These are phyloP conservation scores for Operophtera brumata DNA, from an alignment of 2,888 invertebrate species.

Conservation along the genomic window DNA sequence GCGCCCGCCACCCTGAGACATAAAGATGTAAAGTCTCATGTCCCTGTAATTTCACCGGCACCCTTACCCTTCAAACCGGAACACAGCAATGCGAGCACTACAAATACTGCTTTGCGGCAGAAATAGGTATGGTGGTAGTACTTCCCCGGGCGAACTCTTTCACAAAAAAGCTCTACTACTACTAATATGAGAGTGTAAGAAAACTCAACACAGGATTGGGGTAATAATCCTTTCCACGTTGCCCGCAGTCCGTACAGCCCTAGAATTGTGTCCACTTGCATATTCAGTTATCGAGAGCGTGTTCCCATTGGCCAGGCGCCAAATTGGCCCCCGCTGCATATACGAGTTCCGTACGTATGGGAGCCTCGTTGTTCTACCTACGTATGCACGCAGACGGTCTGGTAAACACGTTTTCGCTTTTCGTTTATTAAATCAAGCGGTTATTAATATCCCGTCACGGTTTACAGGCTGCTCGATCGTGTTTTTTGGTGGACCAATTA, in stretches of 20 bases:
- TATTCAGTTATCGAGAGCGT: constrained; percentile 68
- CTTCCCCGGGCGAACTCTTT: too few relatives aligned
- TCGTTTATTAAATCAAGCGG: constrained; percentile 16
- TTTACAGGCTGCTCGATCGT: background rate
- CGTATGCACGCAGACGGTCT: constrained; percentile 24
- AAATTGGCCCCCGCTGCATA: constrained; percentile 57
- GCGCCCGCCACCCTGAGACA: too few relatives aligned
- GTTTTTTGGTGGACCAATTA: background rate
- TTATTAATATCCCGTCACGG: constrained; percentile 13
- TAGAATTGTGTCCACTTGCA: constrained; percentile 57
- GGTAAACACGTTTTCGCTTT: constrained; percentile 36
- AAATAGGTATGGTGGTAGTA: too few relatives aligned
- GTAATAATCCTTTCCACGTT: constrained; percentile 17
- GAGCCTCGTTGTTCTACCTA: constrained; percentile 48
- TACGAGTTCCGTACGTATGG: constrained; percentile 26
- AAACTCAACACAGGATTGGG: background rate
- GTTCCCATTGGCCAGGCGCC: constrained; percentile 64
- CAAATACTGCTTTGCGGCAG: too few relatives aligned
- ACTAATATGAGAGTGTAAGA: background rate
- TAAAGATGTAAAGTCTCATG: too few relatives aligned
- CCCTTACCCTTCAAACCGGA: too few relatives aligned
- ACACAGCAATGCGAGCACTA: too few relatives aligned
- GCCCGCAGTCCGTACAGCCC: constrained; percentile 37
- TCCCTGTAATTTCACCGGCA: too few relatives aligned
- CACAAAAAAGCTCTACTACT: too few relatives aligned